Conservation (phyloP, 2,888 invertebrate genomes). For the Drosophila cyrtoloma region DNA sequence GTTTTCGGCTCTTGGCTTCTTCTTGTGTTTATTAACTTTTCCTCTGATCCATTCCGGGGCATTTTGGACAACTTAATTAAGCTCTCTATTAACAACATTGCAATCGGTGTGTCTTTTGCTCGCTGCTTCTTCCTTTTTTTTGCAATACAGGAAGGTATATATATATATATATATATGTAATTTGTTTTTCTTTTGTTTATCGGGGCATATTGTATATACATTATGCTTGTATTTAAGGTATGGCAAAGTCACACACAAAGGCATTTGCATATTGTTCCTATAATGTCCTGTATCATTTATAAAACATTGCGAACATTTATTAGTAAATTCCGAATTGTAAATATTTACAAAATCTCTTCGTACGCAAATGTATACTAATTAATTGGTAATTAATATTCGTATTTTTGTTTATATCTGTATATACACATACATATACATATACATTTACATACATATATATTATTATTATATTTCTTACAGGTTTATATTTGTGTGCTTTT, state of each 20-base stretch:
- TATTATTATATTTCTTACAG: not conserved
- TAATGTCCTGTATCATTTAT: constrained; percentile 9
- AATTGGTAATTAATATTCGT: constrained; percentile 22
- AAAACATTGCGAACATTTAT: constrained; percentile 9
- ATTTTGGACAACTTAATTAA: constrained; percentile 35
- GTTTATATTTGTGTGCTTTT: not conserved
- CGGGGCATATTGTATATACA: constrained; percentile 22
- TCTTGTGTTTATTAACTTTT: constrained; percentile 31
- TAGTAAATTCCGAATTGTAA: constrained; percentile 9
- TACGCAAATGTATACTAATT: constrained; percentile 22
- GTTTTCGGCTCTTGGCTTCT: constrained; percentile 24
- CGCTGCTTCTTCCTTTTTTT: not conserved
- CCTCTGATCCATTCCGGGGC: not conserved
- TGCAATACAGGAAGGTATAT: not conserved
- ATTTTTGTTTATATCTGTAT: constrained; percentile 11
- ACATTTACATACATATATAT: not conserved
- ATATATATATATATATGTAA: constrained; percentile 15
- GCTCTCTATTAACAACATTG: constrained; percentile 34
- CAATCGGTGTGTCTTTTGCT: constrained; percentile 17
- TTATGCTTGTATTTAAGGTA: constrained; percentile 3
- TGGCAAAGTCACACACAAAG: constrained; percentile 5
- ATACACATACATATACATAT: constrained; percentile 3
- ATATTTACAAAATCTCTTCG: constrained; percentile 25
- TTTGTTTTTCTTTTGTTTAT: not conserved
- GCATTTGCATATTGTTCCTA: not conserved